Conservation (phyloP, 23 tunicate genomes). For the Phallusia fumigata region DNA sequence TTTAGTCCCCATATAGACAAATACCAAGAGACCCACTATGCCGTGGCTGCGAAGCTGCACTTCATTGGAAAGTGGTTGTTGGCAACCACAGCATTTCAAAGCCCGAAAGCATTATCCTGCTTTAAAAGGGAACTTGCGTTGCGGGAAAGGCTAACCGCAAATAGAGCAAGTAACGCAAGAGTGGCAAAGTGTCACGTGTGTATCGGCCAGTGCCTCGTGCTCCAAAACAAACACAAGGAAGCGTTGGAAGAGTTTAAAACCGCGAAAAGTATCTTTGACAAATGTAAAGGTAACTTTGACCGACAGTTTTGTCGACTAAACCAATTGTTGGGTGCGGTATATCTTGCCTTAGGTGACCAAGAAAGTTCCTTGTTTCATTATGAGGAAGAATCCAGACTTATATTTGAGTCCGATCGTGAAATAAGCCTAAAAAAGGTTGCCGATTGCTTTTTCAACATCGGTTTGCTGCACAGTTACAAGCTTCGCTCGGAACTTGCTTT, state of each 20-base stretch:
- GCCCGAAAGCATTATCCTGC: background rate
- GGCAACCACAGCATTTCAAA: background rate
- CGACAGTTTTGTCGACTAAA: background rate
- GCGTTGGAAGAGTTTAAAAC: background rate
- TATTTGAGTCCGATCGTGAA: background rate
- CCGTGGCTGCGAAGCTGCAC: background rate
- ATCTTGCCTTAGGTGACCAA: background rate
- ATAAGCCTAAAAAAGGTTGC: background rate
- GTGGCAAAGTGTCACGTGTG: background rate
- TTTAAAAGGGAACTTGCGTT: background rate
- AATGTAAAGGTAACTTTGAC: background rate
- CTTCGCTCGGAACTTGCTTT: background rate
- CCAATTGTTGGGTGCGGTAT: background rate
- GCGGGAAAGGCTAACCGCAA: background rate
- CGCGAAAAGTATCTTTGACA: background rate
- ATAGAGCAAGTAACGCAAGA: background rate
- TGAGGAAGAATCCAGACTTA: conserved; percentile 6
- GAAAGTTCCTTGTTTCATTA: background rate
- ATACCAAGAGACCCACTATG: background rate
- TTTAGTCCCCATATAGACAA: background rate
- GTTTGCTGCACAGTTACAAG: background rate
- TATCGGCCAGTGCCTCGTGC: background rate
- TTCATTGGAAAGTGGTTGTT: background rate
- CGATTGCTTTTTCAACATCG: background rate
- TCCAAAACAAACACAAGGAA: background rate